Conservation (phyloP, 2,888 invertebrate species). For the Temnothorax rugatulus region DNA sequence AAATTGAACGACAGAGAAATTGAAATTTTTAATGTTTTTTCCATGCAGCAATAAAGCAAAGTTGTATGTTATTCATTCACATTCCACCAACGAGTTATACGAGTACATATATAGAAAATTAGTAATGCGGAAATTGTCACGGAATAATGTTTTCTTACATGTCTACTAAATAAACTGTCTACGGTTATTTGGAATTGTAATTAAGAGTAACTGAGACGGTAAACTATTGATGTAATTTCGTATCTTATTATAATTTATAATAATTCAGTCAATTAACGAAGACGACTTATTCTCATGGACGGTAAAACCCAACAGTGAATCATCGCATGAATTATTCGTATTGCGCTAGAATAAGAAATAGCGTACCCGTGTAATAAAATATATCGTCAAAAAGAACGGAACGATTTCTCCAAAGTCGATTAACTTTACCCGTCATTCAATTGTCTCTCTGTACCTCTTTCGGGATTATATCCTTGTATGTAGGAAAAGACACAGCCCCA, state of each 20-base stretch:
- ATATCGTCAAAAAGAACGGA: neutral
- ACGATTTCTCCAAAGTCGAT: slow-evolving; percentile 42
- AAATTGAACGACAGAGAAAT: neutral
- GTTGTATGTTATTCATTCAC: no score
- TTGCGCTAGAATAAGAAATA: slow-evolving; percentile 1
- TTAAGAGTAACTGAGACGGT: neutral
- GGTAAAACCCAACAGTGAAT: slow-evolving; percentile 32
- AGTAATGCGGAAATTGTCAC: neutral
- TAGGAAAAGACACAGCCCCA: slow-evolving; percentile 27
- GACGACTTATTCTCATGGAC: neutral
- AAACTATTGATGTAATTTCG: neutral
- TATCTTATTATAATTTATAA: neutral
- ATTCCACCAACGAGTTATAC: neutral
- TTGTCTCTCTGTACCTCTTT: slow-evolving; percentile 25
- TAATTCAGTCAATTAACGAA: slow-evolving; percentile 3
- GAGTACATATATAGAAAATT: neutral
- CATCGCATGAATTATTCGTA: slow-evolving; percentile 4
- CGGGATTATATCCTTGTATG: slow-evolving; percentile 14
- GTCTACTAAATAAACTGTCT: neutral
- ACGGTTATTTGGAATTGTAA: neutral
- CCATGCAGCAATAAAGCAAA: neutral
- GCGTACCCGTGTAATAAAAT: neutral
- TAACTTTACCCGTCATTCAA: slow-evolving; percentile 44
- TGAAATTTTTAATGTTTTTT: neutral
- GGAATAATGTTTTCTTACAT: neutral